A percentile compares a stretch with the other conserved stretches of the same genome.
These are phyloP conservation scores for Fabriciana adippe DNA, from an alignment of 2,888 invertebrate species.

Conservation along the genomic window DNA sequence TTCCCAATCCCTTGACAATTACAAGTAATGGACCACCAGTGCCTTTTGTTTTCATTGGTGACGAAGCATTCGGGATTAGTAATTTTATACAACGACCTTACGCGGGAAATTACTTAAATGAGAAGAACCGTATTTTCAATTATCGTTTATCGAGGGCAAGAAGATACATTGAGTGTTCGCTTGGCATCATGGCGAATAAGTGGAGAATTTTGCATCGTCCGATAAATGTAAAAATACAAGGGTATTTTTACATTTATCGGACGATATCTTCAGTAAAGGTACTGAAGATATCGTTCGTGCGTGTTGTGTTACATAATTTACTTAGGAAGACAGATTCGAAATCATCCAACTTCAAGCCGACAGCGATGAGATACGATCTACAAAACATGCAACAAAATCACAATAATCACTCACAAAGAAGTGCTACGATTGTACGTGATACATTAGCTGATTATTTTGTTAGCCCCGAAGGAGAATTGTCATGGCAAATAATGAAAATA, in stretches of 20 bases:
- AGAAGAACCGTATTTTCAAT: conserved; percentile 8
- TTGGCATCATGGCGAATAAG: conserved; percentile 38
- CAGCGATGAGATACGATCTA: conserved; percentile 18
- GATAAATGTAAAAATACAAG: conserved; percentile 4
- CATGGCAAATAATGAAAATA: conserved; percentile 10
- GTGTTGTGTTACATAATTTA: too few species aligned
- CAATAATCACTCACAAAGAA: conserved; percentile 16
- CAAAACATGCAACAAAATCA: conserved; percentile 16
- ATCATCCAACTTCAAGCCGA: conserved; percentile 1
- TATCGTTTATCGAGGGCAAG: conserved; percentile 32
- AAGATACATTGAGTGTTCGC: conserved; percentile 34
- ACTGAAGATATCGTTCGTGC: background rate
- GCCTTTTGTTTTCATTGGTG: too few species aligned
- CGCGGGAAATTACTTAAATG: background rate
- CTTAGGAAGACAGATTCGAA: too few species aligned
- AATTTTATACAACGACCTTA: too few species aligned
- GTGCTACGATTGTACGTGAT: conserved; percentile 20
- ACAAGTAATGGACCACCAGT: too few species aligned
- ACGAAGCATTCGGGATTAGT: too few species aligned
- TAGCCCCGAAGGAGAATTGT: conserved; percentile 3
- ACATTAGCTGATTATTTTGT: conserved; percentile 30
- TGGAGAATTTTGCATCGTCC: conserved; percentile 36
- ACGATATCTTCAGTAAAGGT: too few species aligned
- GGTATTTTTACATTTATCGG: too few species aligned
- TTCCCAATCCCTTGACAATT: too few species aligned